Evolutionary conservation across 2,113 vertebrate genomes (phyloP), one percentile per base, ranked within the genome.

Genomic region (Crocuta crocuta): DNA sequence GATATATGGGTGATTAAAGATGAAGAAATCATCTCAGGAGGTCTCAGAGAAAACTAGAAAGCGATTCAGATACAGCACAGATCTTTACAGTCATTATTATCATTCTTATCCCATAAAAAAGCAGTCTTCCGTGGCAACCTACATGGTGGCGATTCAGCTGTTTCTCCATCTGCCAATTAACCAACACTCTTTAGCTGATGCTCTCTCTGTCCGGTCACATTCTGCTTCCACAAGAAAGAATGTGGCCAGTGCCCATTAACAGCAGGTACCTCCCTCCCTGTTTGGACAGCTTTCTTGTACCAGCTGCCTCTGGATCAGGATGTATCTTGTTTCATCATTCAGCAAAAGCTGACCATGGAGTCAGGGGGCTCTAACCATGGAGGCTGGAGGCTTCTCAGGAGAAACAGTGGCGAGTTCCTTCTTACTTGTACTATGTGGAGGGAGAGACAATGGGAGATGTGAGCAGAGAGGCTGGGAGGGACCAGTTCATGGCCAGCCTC

Each of bases 121-220:
- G 12, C 15, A 53, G 53, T 76, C 81, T 86, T 43, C 65, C 58
- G 8, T 48, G 89, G 78, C 78, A 81, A 6, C 70, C 87, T 35
- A 7, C 16, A 0, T 33, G 0, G 2, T 28, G 13, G 39, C 0
- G 2, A 12, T 26, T 86, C 35, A 17, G 23, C 53, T 79, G 53
- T 74, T 45, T 89, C 90, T 24, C 2, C 2, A 8, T 31, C 87
- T n/a, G 24, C 12, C 2, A 1, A 3, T 45, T 53, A 39, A 24
- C 28, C 12, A 17, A 48, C 5, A 48, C 43, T 23, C 23, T 45
- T 43, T 19, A 65, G n/a, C 19, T 4, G 10, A 48, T 9, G 10
- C 23, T 43, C 0, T 66, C 63, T 71, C 31, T 66, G 23, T 63
- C 50, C 16, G 0, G 5, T 92, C n/a, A 53, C 13, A 7, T 53